Evolutionary conservation across 2,888 invertebrate genomes (phyloP).

Genomic region (Ischnus inquisitorius): DNA sequence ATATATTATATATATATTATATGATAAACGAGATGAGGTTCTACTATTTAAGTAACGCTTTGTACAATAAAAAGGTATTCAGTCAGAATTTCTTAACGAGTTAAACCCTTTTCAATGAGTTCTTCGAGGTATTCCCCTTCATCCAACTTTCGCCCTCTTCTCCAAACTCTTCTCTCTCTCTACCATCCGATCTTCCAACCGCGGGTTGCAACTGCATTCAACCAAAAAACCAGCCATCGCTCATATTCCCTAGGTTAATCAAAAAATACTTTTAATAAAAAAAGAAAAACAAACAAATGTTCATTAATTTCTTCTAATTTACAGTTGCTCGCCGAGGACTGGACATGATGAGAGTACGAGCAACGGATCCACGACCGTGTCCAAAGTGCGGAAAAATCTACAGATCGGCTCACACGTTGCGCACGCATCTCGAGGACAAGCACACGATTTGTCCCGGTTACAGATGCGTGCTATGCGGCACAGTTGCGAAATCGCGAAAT

Average conservation of each 20-base stretch:
- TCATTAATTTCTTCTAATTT: conserved; percentile 63
- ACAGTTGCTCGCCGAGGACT: conserved; percentile 92
- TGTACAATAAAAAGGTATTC: conserved; percentile 85
- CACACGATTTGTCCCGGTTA: conserved; percentile 97
- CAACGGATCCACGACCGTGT: conserved; percentile 96
- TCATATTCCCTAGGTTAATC: neutral
- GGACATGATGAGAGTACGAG: conserved; percentile 94
- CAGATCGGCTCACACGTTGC: conserved; percentile 95
- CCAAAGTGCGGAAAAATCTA: conserved; percentile 97
- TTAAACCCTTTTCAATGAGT: conserved; percentile 24
- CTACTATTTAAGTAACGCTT: conserved; percentile 85
- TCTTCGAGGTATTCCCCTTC: conserved; percentile 34
- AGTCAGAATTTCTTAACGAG: conserved; percentile 69
- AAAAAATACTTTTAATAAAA: neutral
- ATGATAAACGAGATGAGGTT: conserved; percentile 70
- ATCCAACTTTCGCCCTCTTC: neutral
- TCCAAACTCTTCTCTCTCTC: neutral
- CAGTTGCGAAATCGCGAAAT: conserved; percentile 96
- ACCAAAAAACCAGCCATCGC: neutral
- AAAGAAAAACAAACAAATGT: neutral
- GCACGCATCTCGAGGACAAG: conserved; percentile 97
- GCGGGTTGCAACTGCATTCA: neutral
- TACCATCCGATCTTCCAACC: neutral
- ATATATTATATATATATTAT: conserved; percentile 71
- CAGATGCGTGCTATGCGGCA: conserved; percentile 96